phyloP scores from a whole-genome alignment of 2,888 invertebrate species.

The Amiota mariae region DNA sequence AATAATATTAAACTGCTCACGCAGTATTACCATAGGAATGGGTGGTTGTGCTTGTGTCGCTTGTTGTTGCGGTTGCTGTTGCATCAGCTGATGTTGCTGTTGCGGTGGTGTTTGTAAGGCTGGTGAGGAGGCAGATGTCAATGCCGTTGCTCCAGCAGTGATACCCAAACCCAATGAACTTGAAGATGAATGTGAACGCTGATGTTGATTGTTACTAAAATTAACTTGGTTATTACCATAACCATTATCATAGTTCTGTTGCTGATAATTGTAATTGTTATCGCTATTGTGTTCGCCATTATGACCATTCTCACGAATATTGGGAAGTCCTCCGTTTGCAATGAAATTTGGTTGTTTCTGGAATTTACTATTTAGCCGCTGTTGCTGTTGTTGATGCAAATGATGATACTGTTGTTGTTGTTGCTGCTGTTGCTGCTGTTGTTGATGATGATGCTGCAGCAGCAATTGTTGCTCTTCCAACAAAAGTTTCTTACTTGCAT shows the following conservation, averaged over 20 bases:
- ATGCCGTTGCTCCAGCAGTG: conserved; percentile 35
- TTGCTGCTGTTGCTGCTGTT: conserved; percentile 51
- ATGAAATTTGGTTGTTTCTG: conserved; percentile 69
- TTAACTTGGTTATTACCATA: conserved; percentile 28
- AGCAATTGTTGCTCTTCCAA: conserved; percentile 65
- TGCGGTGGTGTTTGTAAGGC: conserved; percentile 38
- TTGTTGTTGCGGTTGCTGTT: conserved; percentile 43
- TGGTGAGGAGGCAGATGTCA: conserved; percentile 47
- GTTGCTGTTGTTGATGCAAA: conserved; percentile 70
- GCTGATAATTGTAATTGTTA: conserved; percentile 50
- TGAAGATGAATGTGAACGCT: conserved; percentile 47
- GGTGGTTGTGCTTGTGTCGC: conserved; percentile 64
- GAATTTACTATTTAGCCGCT: conserved; percentile 68
- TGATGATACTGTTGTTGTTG: conserved; percentile 62
- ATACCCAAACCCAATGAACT: conserved; percentile 49
- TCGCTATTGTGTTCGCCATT: conserved; percentile 46
- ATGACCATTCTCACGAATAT: conserved; percentile 70
- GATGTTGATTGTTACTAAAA: conserved; percentile 43
- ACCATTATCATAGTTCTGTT: conserved; percentile 29
- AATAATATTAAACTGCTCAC: conserved; percentile 73
- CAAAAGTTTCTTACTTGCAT: conserved; percentile 49
- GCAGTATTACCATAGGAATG: conserved; percentile 76
- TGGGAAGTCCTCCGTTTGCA: conserved; percentile 71
- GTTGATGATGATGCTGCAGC: conserved; percentile 63
- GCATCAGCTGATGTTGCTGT: conserved; percentile 29